Evolutionary conservation across 2,888 invertebrate genomes (phyloP).

Genomic region (Allacma fusca): DNA sequence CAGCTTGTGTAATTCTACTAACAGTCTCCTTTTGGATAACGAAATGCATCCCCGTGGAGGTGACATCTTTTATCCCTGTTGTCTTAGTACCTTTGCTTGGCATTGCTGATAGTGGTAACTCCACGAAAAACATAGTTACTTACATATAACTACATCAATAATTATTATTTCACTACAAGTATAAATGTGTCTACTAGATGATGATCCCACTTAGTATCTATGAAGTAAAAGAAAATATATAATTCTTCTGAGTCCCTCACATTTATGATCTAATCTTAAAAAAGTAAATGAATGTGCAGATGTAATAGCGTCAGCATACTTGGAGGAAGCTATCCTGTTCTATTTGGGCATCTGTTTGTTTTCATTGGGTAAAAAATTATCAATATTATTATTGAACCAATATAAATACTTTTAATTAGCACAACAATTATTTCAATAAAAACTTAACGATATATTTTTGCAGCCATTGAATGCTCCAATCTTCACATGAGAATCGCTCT

Average conservation of each 20-base stretch:
- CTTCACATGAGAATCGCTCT: neutral
- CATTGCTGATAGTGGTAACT: neutral
- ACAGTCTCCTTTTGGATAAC: neutral
- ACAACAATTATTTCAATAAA: too few species aligned
- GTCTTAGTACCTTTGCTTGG: neutral
- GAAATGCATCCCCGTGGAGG: neutral
- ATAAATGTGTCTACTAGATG: too few species aligned
- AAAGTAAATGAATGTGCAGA: neutral
- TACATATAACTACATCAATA: too few species aligned
- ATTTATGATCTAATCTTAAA: too few species aligned
- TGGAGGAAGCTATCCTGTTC: neutral
- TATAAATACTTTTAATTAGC: too few species aligned
- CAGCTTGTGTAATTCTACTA: neutral
- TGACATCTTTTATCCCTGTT: neutral
- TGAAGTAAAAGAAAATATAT: too few species aligned
- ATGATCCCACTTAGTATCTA: too few species aligned
- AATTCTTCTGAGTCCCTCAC: too few species aligned
- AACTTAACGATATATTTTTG: too few species aligned
- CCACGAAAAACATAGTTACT: too few species aligned
- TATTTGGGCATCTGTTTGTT: neutral
- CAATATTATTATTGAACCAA: too few species aligned
- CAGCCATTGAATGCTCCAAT: neutral
- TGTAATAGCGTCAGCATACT: neutral
- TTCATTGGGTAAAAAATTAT: neutral
- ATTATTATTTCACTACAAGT: too few species aligned